phyloP scores from a whole-genome alignment of 2,113 vertebrate species.

The Tupaia chinensis region DNA sequence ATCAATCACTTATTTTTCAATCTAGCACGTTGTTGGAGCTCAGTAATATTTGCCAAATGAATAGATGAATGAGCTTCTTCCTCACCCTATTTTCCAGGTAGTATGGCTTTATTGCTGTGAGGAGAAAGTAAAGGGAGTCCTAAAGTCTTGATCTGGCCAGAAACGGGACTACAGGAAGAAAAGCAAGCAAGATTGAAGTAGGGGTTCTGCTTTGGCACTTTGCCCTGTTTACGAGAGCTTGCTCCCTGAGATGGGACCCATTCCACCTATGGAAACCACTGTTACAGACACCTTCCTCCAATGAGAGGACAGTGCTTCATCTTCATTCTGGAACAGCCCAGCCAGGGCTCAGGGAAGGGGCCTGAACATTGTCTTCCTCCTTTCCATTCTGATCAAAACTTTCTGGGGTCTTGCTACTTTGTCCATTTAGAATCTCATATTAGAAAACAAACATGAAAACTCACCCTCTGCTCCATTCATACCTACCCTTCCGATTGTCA shows the following conservation, averaged over 20 bases:
- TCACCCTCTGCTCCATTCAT: neutral
- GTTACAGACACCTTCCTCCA: neutral
- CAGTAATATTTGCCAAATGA: neutral
- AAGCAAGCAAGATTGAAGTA: neutral
- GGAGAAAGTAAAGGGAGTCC: neutral
- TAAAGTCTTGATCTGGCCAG: neutral
- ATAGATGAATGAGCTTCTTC: neutral
- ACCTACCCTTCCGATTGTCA: neutral
- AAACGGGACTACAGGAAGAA: neutral
- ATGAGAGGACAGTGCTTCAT: neutral
- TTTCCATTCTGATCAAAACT: neutral
- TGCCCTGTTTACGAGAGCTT: neutral
- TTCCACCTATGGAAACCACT: neutral
- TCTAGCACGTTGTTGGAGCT: neutral
- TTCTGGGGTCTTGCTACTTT: neutral
- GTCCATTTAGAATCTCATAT: neutral
- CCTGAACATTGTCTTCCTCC: neutral
- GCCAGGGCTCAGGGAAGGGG: neutral
- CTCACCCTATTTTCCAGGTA: neutral
- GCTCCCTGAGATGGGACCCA: neutral
- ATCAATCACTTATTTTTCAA: neutral
- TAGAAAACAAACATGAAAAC: neutral
- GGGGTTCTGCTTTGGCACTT: neutral
- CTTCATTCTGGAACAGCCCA: neutral
- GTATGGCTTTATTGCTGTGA: neutral